Conservation (phyloP, 2,888 invertebrate genomes). For the Willowsia nigromaculata region DNA sequence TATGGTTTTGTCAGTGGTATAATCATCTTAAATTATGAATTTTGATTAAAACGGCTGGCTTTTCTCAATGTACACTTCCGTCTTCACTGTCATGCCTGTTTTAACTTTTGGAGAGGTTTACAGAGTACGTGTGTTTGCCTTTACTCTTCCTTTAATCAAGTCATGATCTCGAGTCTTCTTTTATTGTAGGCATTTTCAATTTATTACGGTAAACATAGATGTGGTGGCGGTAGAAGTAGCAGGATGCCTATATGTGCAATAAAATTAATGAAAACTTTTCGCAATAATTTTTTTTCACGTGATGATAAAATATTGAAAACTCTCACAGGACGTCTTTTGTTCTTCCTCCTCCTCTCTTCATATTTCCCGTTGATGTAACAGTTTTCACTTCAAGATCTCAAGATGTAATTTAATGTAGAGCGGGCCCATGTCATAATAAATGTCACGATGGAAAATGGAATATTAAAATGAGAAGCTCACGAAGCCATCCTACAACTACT, state of each 20-base stretch:
- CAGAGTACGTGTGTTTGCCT: neutral
- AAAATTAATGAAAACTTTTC: neutral
- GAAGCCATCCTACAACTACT: neutral
- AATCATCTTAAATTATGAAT: neutral
- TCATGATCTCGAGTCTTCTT: neutral
- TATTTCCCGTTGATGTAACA: neutral
- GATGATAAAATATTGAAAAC: neutral
- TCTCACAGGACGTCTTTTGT: neutral
- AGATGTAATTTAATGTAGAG: neutral
- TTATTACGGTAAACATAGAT: neutral
- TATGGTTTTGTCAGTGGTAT: neutral
- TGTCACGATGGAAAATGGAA: neutral
- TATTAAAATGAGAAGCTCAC: neutral
- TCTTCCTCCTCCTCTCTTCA: neutral
- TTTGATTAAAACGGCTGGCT: neutral
- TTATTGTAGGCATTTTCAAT: neutral
- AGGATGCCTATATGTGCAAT: too few species aligned
- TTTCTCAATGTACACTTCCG: neutral
- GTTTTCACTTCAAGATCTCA: neutral
- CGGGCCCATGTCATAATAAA: neutral
- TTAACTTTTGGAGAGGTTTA: neutral
- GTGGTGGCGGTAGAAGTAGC: neutral
- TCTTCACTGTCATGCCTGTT: neutral
- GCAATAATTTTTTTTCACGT: neutral
- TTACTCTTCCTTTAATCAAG: neutral